A percentile compares a stretch with the other conserved stretches of the same genome.
phyloP scores from a whole-genome alignment of 2,113 vertebrate species.

The Nothobranchius furzeri region DNA sequence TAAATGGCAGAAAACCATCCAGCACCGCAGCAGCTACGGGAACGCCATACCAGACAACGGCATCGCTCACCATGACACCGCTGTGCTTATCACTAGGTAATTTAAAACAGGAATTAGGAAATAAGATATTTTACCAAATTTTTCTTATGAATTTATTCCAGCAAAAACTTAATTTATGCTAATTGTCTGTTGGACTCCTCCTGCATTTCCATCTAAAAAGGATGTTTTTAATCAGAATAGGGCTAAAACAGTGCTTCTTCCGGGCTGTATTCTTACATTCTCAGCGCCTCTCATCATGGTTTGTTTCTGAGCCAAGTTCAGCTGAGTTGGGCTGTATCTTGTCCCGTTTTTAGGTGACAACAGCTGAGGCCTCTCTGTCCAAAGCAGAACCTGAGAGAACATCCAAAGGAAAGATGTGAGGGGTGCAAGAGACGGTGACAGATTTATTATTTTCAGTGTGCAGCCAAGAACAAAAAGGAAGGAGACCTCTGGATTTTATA shows the following conservation, averaged over 20 bases:
- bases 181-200: neutral
- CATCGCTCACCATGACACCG: conserved; percentile 95
- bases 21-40: conserved; percentile 89
- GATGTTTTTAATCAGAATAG: neutral
- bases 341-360: conserved; percentile 40
- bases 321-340: conserved; percentile 41
- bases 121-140: too few relatives aligned
- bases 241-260: conserved; percentile 38
- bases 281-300: conserved; percentile 27
- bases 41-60: conserved; percentile 96
- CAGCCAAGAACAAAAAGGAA: conserved; percentile 7
- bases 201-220: neutral
- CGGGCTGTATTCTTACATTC: conserved; percentile 35
- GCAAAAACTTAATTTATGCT: neutral
- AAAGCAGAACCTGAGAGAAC: conserved; percentile 42
- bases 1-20: conserved; percentile 98
- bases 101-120: neutral
- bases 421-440: conserved; percentile 4
- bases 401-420: conserved; percentile 10
- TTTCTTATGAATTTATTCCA: neutral
- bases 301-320: conserved; percentile 33
- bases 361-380: conserved; percentile 23
- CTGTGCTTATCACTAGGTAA: conserved; percentile 95
- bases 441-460: conserved; percentile 19
- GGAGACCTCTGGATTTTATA: neutral